A percentile compares a stretch with the other conserved stretches of the same genome.
Conservation (phyloP, 2,113 vertebrate species). For the Cyrtonyx montezumae region DNA sequence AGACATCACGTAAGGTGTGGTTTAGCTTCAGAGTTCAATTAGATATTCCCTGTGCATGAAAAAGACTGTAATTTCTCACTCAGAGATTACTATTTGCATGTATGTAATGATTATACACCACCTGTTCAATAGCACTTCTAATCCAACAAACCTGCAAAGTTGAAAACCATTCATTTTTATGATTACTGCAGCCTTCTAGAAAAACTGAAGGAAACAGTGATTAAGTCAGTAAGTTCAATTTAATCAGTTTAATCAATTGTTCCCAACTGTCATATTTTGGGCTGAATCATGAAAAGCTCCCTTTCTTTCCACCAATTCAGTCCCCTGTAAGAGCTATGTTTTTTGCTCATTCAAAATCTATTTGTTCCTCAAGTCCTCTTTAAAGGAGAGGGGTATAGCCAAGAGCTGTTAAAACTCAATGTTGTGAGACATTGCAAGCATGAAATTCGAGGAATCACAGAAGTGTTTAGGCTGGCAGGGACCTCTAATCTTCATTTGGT, state of each 20-base stretch:
- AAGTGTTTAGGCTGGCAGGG: neutral
- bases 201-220: neutral
- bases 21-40: neutral
- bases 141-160: neutral
- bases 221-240: neutral
- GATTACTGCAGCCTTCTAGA: neutral
- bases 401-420: neutral
- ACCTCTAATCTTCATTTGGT: neutral
- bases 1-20: neutral
- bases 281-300: no score
- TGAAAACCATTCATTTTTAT: neutral
- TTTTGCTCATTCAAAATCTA: neutral
- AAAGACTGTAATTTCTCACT: neutral
- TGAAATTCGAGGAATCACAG: neutral
- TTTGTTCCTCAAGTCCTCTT: neutral
- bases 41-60: neutral
- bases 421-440: neutral
- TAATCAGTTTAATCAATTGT: neutral
- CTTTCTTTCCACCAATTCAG: neutral
- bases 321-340: neutral
- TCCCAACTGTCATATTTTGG: neutral
- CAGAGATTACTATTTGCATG: neutral
- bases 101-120: conserved; percentile 31
- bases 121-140: neutral
- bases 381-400: neutral